Evolutionary conservation across 30 jellyfish, hydroid and myxozoan genomes (phyloP), one percentile per base, ranked within the genome.

Genomic region (Aurelia aurita complex sp. Pacific): DNA sequence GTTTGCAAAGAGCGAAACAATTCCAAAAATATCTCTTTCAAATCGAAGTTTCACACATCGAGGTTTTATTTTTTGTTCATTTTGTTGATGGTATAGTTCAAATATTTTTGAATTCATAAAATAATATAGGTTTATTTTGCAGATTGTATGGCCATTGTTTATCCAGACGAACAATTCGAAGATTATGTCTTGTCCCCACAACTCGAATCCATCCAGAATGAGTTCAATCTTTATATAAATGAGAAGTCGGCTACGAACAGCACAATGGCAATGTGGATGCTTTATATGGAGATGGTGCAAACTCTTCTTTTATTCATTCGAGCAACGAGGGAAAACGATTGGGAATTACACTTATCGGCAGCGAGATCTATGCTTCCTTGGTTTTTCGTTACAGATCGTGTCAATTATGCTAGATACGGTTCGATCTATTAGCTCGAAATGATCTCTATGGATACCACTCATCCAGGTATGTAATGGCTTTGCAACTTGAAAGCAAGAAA

Each of bases 361-460:
- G 73, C 83, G 53, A 60, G 85, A 8, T 85, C 94, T 73, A 91
- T 91, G 97, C 81, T 91, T 11, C 94, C 86, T 36, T 85, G 97
- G 94, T 76, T 84, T 59, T 92, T 92, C 70, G 97, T 72, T 23
- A 36, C 83, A 15, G 97, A 85, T 75, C 82, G 90, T 61, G 78
- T 78, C 61, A 80, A 86, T 85, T 92, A 92, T 71, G 76, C 96
- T 29, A 57, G 97, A 61, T 92, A 90, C 60, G 83, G 84, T 55
- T 4, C 97, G 1, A 70, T 67, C 43, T 90, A 92, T 92, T 92
- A 95, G 95, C 73, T 81, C 17, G 95, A 92, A 85, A 92, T 92
- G 98, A 85, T 71, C n/a, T 29, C 81, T 33, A 50, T 91, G 33
- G 72, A 80, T 10, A 7, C 60, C 62, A 85, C 94, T 23, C 95